These are phyloP conservation scores for Xenopus laevis DNA, from an alignment of 2,113 vertebrate genomes.

Conservation along the genomic window DNA sequence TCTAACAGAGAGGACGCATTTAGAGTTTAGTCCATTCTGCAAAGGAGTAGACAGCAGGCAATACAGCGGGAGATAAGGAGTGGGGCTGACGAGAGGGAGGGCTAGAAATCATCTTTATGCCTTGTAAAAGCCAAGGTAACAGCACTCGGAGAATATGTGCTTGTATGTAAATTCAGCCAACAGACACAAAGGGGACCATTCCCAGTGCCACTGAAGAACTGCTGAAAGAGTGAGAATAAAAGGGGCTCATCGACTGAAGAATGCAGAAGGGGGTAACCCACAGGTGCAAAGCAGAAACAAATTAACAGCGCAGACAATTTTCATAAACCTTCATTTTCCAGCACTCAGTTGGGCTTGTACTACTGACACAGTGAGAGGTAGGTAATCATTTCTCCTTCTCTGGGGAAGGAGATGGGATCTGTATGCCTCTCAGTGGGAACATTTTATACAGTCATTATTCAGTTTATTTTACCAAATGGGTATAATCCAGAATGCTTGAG, in stretches of 20 bases:
- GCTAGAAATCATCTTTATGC: conserved; percentile 15
- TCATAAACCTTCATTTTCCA: background rate
- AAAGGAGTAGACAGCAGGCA: conserved; percentile 27
- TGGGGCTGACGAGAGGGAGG: conserved; percentile 23
- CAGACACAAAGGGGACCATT: conserved; percentile 18
- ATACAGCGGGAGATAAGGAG: conserved; percentile 3
- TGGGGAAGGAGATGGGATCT: no score
- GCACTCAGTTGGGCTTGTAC: background rate
- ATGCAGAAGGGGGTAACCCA: conserved; percentile 40
- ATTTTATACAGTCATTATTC: no score
- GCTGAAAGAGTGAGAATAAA: conserved; percentile 40
- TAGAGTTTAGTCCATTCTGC: conserved; percentile 40
- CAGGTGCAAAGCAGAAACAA: conserved; percentile 47
- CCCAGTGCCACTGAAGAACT: conserved; percentile 41
- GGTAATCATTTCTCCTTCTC: background rate
- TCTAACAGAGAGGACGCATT: conserved; percentile 50
- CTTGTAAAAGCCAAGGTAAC: conserved; percentile 51
- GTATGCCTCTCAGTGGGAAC: no score
- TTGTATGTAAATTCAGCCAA: conserved; percentile 45
- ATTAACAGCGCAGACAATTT: background rate
- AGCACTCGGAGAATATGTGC: conserved; percentile 47
- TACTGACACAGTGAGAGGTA: conserved; percentile 9
- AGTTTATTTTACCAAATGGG: no score
- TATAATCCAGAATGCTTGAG: no score
- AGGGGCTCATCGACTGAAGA: conserved; percentile 43